Base-by-base conservation (phyloP, 2,113 vertebrate genomes). In the Oreochromis niloticus region DNA sequence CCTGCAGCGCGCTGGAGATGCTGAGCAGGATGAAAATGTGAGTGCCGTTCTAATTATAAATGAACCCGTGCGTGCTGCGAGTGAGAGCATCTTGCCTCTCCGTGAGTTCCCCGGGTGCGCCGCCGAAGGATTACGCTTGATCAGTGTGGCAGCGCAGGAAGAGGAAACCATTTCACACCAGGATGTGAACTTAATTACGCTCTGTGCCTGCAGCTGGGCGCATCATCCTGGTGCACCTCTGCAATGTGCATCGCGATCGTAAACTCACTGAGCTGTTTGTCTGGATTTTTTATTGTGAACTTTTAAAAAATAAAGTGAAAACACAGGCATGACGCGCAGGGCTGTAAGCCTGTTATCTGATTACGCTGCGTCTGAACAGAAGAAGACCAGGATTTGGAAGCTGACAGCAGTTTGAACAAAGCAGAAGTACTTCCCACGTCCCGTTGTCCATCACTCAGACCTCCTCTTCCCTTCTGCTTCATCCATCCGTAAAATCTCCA, bases 21-120 rank as follows among this genome's bases (percentile, higher is more conserved):
- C 68, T 22, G 78, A 80, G 32, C 52, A 56, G n/a, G 50, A 56
- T 12, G 19, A 30, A 68, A 39, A 83, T 22, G n/a, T 1, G 79
- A 86, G 81, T 55, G 63, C 55, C n/a, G 56, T 19, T 82, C 41
- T 88, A 82, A 92, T 90, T 86, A 88, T 84, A 88, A 82, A 88
- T 59, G 56, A 68, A 61, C 52, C 36, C 9, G 12, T 36, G 85
- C 48, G n/a, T 46, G 46, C n/a, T 6, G 13, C 22, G 52, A 82
- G 66, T 8, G 13, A 13, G 12, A 84, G 78, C 68, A 75, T 75
- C 68, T 75, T 4, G 41, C 68, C 22, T 46, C 24, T 10, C 68
- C 9, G 4, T 19, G 2, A 36, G 59, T 73, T 41, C n/a, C 43
- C 34, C 6, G 80, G 54, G 71, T 52, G 81, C 82, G 7, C 84